Conservation (phyloP, 2,888 invertebrate species). For the Pterobdella sp. region DNA sequence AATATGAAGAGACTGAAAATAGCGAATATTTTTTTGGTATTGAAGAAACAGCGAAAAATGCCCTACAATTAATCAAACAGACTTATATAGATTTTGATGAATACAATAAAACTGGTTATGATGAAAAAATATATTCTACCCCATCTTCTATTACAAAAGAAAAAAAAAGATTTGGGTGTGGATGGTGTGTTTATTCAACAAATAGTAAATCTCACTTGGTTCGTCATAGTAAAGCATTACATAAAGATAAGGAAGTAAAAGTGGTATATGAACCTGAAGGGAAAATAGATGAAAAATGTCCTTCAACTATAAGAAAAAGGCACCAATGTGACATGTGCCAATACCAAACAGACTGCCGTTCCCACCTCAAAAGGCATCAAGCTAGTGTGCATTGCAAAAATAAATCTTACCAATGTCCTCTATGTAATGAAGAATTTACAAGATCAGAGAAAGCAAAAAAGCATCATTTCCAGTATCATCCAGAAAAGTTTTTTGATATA, state of each 20-base stretch:
- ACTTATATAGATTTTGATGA: slow-evolving; percentile 17
- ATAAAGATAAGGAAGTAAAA: slow-evolving; percentile 19
- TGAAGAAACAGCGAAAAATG: slow-evolving; percentile 20
- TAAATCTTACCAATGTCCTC: slow-evolving; percentile 35
- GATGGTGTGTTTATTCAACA: slow-evolving; percentile 35
- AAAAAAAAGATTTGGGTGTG: slow-evolving; percentile 25
- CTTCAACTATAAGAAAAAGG: slow-evolving; percentile 25
- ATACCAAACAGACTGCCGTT: slow-evolving; percentile 37
- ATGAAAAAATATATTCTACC: neutral
- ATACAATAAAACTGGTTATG: slow-evolving; percentile 3
- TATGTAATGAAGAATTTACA: slow-evolving; percentile 36
- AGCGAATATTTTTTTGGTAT: slow-evolving; percentile 6
- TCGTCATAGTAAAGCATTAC: slow-evolving; percentile 35
- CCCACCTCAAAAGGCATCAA: slow-evolving; percentile 36
- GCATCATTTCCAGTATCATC: slow-evolving; percentile 35
- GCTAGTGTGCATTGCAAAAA: slow-evolving; percentile 34
- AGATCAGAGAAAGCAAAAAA: slow-evolving; percentile 36
- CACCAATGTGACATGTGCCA: slow-evolving; percentile 35
- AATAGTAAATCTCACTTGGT: slow-evolving; percentile 36
- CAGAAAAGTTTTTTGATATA: slow-evolving; percentile 33
- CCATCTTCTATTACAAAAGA: neutral
- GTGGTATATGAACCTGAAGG: neutral
- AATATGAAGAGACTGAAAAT: slow-evolving; percentile 2
- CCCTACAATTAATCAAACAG: slow-evolving; percentile 18
- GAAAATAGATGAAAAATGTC: neutral